Evolutionary conservation across 2,113 vertebrate genomes (phyloP).

Genomic region (Megaleporinus macrocephalus): DNA sequence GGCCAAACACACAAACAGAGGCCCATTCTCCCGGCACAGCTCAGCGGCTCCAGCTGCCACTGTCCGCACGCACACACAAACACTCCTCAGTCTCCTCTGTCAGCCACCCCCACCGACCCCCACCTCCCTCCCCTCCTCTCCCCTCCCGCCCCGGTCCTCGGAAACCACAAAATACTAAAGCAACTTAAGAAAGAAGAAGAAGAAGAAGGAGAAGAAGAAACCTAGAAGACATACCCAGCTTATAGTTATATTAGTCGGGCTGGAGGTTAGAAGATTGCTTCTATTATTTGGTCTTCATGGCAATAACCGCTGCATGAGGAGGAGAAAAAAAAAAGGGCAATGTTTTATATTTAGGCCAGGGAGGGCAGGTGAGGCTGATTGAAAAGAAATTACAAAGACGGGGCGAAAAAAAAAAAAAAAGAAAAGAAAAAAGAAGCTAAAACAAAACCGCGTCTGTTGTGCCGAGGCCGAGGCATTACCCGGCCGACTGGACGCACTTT

Average conservation of each 20-base stretch:
- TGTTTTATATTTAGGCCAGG: conserved; percentile 65
- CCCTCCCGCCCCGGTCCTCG: background rate
- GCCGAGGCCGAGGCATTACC: conserved; percentile 60
- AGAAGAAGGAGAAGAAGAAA: too few species aligned
- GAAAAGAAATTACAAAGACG: conserved; percentile 74
- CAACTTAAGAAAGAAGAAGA: conserved; percentile 11
- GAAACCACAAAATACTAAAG: conserved; percentile 10
- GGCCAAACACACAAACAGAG: conserved; percentile 48
- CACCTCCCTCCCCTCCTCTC: background rate
- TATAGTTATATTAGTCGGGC: background rate
- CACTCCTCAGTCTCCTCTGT: conserved; percentile 21
- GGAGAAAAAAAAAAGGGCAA: conserved; percentile 21
- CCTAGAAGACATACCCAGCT: background rate
- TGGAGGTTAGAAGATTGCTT: background rate
- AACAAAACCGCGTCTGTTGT: conserved; percentile 62
- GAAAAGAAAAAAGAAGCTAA: conserved; percentile 35
- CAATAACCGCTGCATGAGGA: conserved; percentile 64
- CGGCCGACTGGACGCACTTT: conserved; percentile 68
- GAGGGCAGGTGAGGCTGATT: conserved; percentile 73
- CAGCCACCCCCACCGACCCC: too few species aligned
- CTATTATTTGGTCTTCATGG: conserved; percentile 53
- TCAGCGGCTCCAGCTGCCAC: conserved; percentile 58
- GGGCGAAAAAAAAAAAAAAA: too few species aligned
- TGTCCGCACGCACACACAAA: conserved; percentile 41
- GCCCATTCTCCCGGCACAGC: conserved; percentile 52